phyloP scores from a whole-genome alignment of 2,888 invertebrate genomes.

The Pilophorus perplexus region DNA sequence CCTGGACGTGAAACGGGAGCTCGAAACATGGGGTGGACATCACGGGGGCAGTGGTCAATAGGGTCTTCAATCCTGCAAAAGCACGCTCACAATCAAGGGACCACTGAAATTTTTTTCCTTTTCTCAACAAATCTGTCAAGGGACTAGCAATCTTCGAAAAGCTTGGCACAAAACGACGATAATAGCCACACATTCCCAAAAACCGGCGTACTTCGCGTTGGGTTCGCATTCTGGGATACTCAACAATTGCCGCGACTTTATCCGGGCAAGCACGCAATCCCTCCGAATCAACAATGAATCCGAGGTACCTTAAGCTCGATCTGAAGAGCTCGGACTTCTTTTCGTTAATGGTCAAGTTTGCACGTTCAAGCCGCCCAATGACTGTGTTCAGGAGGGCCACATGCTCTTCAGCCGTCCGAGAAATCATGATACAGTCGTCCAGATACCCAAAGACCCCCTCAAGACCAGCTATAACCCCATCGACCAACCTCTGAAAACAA shows the following conservation, averaged over 20 bases:
- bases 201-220: slow-evolving; percentile 43
- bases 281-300: slow-evolving; percentile 45
- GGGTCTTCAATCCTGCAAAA: slow-evolving; percentile 40
- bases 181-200: slow-evolving; percentile 42
- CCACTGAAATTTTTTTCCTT: background rate
- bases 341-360: slow-evolving; percentile 13
- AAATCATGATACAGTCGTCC: slow-evolving; percentile 11
- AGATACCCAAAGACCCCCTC: slow-evolving; percentile 19
- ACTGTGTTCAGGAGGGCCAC: background rate
- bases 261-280: slow-evolving; percentile 37
- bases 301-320: background rate
- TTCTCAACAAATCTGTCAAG: no score
- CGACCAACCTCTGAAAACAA: slow-evolving; percentile 45
- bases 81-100: background rate
- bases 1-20: slow-evolving; percentile 38
- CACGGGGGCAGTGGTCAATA: slow-evolving; percentile 39
- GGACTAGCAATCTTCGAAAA: slow-evolving; percentile 46
- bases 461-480: slow-evolving; percentile 42
- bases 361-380: slow-evolving; percentile 20
- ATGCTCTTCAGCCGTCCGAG: background rate
- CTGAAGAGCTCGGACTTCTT: background rate
- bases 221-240: slow-evolving; percentile 20
- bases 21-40: slow-evolving; percentile 42
- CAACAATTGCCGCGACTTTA: slow-evolving; percentile 29
- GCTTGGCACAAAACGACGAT: slow-evolving; percentile 48